These are phyloP conservation scores for Pangasius larnaudii DNA, from an alignment of 2,797 vertebrate species.

Conservation along the genomic window DNA sequence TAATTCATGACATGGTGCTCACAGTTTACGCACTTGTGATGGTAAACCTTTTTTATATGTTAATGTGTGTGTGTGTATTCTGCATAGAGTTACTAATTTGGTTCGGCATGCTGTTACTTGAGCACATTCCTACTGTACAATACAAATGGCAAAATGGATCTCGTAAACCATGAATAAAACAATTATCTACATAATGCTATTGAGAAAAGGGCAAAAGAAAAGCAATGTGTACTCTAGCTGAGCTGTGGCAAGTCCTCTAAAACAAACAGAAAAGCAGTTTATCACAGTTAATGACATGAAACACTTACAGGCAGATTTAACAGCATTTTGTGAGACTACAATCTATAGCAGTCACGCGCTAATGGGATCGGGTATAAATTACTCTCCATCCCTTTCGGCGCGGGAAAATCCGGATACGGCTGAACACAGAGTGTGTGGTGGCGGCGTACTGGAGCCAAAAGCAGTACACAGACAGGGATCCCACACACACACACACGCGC, in stretches of 20 bases:
- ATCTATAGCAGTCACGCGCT: conserved; percentile 58
- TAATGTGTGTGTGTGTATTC: not conserved
- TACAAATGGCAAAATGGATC: not conserved
- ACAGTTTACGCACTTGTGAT: not conserved
- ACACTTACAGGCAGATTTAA: conserved; percentile 54
- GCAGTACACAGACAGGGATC: conserved; percentile 25
- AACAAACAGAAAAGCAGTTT: conserved; percentile 46
- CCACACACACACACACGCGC: conserved; percentile 5
- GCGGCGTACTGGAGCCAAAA: conserved; percentile 37
- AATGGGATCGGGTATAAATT: conserved; percentile 62
- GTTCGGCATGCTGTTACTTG: not conserved
- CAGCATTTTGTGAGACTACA: conserved; percentile 53
- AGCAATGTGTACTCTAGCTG: conserved; percentile 3
- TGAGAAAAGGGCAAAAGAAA: conserved; percentile 26
- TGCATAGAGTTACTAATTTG: not conserved
- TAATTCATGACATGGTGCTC: not conserved
- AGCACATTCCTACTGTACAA: not conserved
- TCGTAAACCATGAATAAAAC: conserved; percentile 9
- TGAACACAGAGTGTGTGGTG: conserved; percentile 47
- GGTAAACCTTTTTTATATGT: not conserved
- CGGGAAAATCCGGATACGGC: conserved; percentile 58
- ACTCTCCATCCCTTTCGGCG: conserved; percentile 51
- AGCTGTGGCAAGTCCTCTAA: conserved; percentile 25
- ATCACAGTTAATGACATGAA: conserved; percentile 51
- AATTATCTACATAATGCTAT: conserved; percentile 25